Conservation (phyloP, 2,888 invertebrate genomes). For the Trachelus iudaicus region DNA sequence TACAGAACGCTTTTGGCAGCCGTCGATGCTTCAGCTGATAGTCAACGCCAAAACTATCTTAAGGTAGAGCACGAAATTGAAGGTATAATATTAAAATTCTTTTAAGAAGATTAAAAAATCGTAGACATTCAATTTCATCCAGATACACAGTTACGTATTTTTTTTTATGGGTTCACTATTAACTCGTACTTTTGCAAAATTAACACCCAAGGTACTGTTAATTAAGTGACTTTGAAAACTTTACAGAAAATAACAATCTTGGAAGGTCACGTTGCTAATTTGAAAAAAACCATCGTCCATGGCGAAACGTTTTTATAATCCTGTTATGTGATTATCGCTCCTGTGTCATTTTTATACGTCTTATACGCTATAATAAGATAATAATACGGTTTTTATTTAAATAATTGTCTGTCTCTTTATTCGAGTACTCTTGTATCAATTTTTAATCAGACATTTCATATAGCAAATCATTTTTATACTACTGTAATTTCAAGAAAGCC, state of each 20-base stretch:
- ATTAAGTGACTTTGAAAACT: neutral
- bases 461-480: neutral
- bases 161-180: neutral
- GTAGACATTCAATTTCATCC: neutral
- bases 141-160: neutral
- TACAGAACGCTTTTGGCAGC: conserved; percentile 43
- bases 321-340: neutral
- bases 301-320: conserved; percentile 19
- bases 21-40: conserved; percentile 39
- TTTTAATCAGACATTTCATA: neutral
- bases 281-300: conserved; percentile 27
- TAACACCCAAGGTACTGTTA: neutral
- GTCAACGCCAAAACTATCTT: conserved; percentile 42
- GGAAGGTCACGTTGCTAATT: conserved; percentile 34
- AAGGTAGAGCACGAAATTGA: conserved; percentile 30
- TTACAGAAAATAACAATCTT: conserved; percentile 41
- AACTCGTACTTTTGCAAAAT: neutral
- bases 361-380: neutral
- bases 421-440: neutral
- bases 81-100: neutral
- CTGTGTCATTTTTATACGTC: neutral
- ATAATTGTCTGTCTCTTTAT: neutral
- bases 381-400: neutral
- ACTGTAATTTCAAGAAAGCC: neutral
- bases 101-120: neutral